These are phyloP conservation scores for Baronia brevicornis DNA, from an alignment of 2,888 invertebrate genomes.

Conservation along the genomic window DNA sequence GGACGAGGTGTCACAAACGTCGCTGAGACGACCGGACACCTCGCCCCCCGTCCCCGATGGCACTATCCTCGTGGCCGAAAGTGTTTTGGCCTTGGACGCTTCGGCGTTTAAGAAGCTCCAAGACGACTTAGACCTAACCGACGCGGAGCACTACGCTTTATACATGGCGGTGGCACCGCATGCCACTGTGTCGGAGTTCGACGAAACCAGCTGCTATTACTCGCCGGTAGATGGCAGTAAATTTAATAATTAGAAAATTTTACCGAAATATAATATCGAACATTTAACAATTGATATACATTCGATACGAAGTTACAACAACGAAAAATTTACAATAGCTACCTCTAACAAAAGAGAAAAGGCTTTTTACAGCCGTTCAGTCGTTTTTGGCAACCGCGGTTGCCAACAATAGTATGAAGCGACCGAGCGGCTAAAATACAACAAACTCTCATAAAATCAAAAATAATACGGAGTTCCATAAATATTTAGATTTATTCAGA, in stretches of 20 bases:
- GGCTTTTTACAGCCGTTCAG: too few species aligned
- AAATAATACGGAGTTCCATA: too few species aligned
- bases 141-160: constrained; percentile 91
- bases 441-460: too few species aligned
- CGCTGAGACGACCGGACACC: constrained; percentile 35
- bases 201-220: constrained; percentile 91
- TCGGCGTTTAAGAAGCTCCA: constrained; percentile 52
- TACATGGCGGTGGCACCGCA: constrained; percentile 91
- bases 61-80: constrained; percentile 76
- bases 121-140: constrained; percentile 83
- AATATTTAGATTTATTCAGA: too few species aligned
- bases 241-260: constrained; percentile 70
- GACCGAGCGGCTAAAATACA: too few species aligned
- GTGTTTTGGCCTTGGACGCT: constrained; percentile 64
- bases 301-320: too few species aligned
- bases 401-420: too few species aligned
- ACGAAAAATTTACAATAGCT: too few species aligned
- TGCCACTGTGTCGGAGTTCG: constrained; percentile 91
- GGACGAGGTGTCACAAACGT: constrained; percentile 47
- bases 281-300: too few species aligned
- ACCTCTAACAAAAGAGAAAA: too few species aligned
- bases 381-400: too few species aligned
- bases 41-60: constrained; percentile 70
- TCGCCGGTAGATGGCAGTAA: constrained; percentile 88
- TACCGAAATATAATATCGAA: too few species aligned